Base-by-base conservation (phyloP, 2,888 invertebrate species). In the Cerastis leucographa region DNA sequence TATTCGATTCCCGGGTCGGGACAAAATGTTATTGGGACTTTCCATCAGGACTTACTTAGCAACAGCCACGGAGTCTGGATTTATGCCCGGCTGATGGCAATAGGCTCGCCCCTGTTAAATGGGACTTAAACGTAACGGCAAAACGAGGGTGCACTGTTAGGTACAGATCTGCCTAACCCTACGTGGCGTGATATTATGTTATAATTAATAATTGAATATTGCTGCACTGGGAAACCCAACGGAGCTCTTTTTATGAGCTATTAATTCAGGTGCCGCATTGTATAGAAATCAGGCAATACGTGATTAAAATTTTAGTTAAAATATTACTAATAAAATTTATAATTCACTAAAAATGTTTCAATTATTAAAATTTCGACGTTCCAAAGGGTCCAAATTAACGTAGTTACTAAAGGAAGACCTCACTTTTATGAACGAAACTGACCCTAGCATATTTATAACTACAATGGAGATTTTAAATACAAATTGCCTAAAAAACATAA, bases 381-480 rank as follows among this genome's bases (percentile, higher is more conserved):
- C 72, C 72, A 72, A 72, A 75, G 75, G 83, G 75, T 64, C 29
- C 9, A 40, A 42, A 75, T 65, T 65, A 56, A 69, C 70, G 56
- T 70, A 70, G 61, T 73, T 77, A 81, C 54, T 77, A 54, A 51
- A 70, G 61, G 44, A 73, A 25, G 82, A 22, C 56, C 66, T 61
- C 49, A 49, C 68, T 69, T 66, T 51, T 56, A 25, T 6, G 1
- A 51, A 46, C 29, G 40, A 54, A 42, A 64, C 59, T 54, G 46
- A 65, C 14, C 56, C 17, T 42, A 66, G 5, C 11, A 66, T 46
- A 46, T 59, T 42, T 35, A 12, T 66, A 0, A 40, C 46, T 29
- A 40, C 0, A 29, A 61, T 42, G 0, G 14, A 17, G 2, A 42
- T 25, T 49, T 44, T 2, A 8, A 40, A 46, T 14, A n/a, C 14